Percentiles rank a stretch among this genome's conserved stretches.
These are phyloP conservation scores for Bombus difficillimus DNA, from an alignment of 1,140 invertebrate genomes.

Conservation along the genomic window DNA sequence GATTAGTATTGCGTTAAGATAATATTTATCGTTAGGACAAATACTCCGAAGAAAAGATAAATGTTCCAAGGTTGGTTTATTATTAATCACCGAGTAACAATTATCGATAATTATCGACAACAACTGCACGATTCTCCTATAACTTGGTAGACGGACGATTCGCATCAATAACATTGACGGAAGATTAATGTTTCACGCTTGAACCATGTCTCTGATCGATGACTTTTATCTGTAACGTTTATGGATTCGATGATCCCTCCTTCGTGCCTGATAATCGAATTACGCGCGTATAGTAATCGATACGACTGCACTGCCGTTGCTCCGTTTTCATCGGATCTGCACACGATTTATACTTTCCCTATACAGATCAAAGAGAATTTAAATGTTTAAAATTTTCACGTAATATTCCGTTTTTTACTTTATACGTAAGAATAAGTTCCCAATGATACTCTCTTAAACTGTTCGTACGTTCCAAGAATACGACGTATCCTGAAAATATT, in stretches of 20 bases:
- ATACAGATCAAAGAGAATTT: too few relatives aligned
- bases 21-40: too few relatives aligned
- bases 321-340: background rate
- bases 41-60: background rate
- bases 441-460: too few relatives aligned
- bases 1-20: too few relatives aligned
- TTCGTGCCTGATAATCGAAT: background rate
- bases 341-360: background rate
- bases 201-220: background rate
- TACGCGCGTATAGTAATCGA: background rate
- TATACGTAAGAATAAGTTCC: too few relatives aligned
- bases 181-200: conserved; percentile 3
- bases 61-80: background rate
- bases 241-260: background rate
- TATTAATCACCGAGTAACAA: background rate
- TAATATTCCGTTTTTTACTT: too few relatives aligned
- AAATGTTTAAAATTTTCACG: too few relatives aligned
- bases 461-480: too few relatives aligned
- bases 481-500: too few relatives aligned
- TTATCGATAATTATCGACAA: conserved; percentile 24
- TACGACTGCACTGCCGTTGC: background rate
- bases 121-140: background rate
- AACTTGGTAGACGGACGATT: background rate
- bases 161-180: background rate
- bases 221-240: background rate